phyloP scores from a whole-genome alignment of 1,140 invertebrate species.

The Lordiphosa clarofinis region DNA sequence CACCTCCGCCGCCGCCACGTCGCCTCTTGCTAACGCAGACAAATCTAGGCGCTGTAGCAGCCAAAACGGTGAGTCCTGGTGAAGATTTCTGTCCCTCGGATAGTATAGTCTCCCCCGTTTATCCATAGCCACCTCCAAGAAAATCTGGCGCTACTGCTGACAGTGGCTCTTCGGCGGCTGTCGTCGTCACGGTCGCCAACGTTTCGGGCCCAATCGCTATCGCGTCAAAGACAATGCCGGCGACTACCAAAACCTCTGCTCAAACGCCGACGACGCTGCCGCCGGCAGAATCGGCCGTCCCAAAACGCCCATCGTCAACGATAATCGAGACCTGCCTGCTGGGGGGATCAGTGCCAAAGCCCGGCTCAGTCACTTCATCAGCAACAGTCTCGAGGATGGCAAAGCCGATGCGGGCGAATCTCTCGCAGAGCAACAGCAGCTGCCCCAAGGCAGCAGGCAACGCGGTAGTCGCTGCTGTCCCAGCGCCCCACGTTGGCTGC shows the following conservation, averaged over 20 bases:
- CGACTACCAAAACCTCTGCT: conserved; percentile 67
- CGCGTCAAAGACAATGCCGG: conserved; percentile 63
- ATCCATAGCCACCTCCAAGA: conserved; percentile 56
- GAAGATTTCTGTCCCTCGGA: neutral
- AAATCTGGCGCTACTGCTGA: conserved; percentile 79
- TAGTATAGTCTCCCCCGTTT: neutral
- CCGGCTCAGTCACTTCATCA: conserved; percentile 72
- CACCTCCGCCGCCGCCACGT: conserved; percentile 75
- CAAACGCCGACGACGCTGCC: neutral
- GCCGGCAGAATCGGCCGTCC: conserved; percentile 12
- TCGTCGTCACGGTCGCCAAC: conserved; percentile 55
- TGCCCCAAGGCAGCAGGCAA: conserved; percentile 30
- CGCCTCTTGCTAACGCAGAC: conserved; percentile 73
- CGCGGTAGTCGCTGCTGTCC: conserved; percentile 81
- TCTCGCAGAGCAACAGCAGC: neutral
- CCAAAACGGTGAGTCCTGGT: conserved; percentile 45
- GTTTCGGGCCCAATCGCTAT: conserved; percentile 61
- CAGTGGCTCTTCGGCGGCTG: conserved; percentile 76
- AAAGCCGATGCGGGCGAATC: conserved; percentile 76
- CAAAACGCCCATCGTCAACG: conserved; percentile 71
- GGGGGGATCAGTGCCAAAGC: conserved; percentile 57
- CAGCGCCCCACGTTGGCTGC: conserved; percentile 67
- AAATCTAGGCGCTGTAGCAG: conserved; percentile 54
- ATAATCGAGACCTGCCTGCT: conserved; percentile 79
- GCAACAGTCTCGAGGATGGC: conserved; percentile 78